Evolutionary conservation across 2,797 vertebrate genomes (phyloP), one percentile per base, ranked within the genome.

Genomic region (Sebastes diploproa): DNA sequence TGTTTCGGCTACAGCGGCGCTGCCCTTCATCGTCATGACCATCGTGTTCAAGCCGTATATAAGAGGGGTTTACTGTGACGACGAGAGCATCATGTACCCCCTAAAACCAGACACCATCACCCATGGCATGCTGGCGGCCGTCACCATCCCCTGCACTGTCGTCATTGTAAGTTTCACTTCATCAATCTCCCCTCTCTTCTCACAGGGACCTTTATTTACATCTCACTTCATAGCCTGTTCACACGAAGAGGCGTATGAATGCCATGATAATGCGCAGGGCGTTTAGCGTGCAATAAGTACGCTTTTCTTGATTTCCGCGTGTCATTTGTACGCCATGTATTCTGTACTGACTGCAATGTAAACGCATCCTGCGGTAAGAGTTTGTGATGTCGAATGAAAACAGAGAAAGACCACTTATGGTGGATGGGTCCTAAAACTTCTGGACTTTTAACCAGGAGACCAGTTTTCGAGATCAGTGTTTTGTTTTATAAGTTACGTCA

Each of bases 21-120:
- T 99, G 91, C 98, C 98, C 36, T 98, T 96, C 55, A 16, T 95
- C 82, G 91, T 97, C 81, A 95, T 98, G 94, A 97, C 94, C 0
- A 85, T 97, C 58, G 91, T 96, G 67, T 97, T 94, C 69, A 91
- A 95, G 32, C 98, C 98, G 0, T 98, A 98, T 89, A 93, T 96
- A 77, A 88, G 97, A 12, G 97, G 97, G 1, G 95, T 99, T 88
- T 96, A 97, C 93, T 99, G 98, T 36, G 90, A 94, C 0, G 98
- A 98, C 0, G 96, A 97, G 80, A 97, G 96, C 94, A 98, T 99
- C 93, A 94, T 70, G 78, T 99, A 99, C 89, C 98, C 98, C 4
- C 77, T 96, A 36, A 96, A 94, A 83, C 82, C 90, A 0, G 97
- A 98, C 92, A 99, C 98, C 89, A 98, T 99, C 92, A 97, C 97